These are phyloP conservation scores for Drepana falcataria DNA, from an alignment of 2,888 invertebrate genomes.

Conservation along the genomic window DNA sequence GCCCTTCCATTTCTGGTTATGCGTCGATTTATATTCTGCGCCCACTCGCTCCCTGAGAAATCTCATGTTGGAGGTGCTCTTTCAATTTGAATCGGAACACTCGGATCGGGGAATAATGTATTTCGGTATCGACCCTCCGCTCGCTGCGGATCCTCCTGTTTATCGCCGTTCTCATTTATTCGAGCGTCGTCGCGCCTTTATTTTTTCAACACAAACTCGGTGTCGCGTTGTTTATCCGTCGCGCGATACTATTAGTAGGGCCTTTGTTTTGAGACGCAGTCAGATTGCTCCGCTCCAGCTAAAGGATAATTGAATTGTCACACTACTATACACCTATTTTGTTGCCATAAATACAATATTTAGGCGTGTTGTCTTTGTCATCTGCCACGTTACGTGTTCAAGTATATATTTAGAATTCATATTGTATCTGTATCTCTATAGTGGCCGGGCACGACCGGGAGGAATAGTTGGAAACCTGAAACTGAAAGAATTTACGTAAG, in stretches of 20 bases:
- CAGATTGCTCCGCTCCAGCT: slow-evolving; percentile 58
- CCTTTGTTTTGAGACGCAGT: slow-evolving; percentile 68
- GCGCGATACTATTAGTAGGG: slow-evolving; percentile 66
- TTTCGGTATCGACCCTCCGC: slow-evolving; percentile 77
- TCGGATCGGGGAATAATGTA: slow-evolving; percentile 78
- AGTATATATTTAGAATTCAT: too few relatives aligned
- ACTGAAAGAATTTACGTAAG: too few relatives aligned
- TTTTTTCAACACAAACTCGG: slow-evolving; percentile 72
- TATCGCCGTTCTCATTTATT: slow-evolving; percentile 77
- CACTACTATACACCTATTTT: slow-evolving; percentile 36
- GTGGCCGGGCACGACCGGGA: too few relatives aligned
- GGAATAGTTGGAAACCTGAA: too few relatives aligned
- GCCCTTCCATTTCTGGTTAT: slow-evolving; percentile 76
- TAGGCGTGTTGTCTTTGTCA: slow-evolving; percentile 4
- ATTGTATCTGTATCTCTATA: too few relatives aligned
- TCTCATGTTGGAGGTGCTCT: slow-evolving; percentile 79
- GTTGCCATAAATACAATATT: slow-evolving; percentile 8
- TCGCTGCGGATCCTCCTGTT: slow-evolving; percentile 75
- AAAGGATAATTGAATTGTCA: slow-evolving; percentile 67
- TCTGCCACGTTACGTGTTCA: background rate
- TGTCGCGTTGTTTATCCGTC: slow-evolving; percentile 69
- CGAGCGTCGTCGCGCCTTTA: slow-evolving; percentile 76
- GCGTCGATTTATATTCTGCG: slow-evolving; percentile 78
- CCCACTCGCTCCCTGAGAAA: slow-evolving; percentile 78
- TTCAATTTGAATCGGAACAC: slow-evolving; percentile 80